phyloP scores from a whole-genome alignment of 2,888 invertebrate species.

The Marronus borbonicus region DNA sequence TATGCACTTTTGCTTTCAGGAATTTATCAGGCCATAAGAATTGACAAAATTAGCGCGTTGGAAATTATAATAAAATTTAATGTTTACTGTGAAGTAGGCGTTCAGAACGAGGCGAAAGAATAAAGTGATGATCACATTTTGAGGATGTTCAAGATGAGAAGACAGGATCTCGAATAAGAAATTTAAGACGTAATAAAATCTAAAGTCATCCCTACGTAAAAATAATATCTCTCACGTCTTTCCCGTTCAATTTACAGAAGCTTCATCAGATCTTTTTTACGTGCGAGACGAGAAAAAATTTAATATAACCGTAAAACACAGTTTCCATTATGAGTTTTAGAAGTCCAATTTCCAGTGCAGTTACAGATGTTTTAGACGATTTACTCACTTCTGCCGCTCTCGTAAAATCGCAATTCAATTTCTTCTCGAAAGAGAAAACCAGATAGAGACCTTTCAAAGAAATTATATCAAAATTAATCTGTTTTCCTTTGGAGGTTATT shows the following conservation, averaged over 20 bases:
- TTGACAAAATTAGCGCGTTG: too few species aligned
- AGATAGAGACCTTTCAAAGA: constrained; percentile 15
- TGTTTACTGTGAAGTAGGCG: background rate
- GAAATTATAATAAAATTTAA: too few species aligned
- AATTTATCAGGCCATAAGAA: too few species aligned
- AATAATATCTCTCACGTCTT: background rate
- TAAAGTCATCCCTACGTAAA: background rate
- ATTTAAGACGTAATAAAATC: constrained; percentile 1
- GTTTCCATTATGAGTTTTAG: constrained; percentile 20
- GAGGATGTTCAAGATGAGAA: background rate
- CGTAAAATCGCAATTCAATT: constrained; percentile 31
- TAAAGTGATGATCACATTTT: background rate
- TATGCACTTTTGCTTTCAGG: too few species aligned
- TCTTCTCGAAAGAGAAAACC: constrained; percentile 8
- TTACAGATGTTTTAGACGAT: constrained; percentile 39
- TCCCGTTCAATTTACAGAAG: background rate
- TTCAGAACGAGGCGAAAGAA: background rate
- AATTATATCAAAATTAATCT: constrained; percentile 46
- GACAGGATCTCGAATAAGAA: background rate
- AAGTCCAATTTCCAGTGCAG: constrained; percentile 27
- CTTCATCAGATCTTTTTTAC: background rate
- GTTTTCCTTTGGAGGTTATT: constrained; percentile 41
- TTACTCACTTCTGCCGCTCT: constrained; percentile 26
- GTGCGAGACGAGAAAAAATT: constrained; percentile 2
- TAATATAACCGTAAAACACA: constrained; percentile 27